phyloP scores from a whole-genome alignment of 2,797 vertebrate genomes.

The Erethizon dorsatum region DNA sequence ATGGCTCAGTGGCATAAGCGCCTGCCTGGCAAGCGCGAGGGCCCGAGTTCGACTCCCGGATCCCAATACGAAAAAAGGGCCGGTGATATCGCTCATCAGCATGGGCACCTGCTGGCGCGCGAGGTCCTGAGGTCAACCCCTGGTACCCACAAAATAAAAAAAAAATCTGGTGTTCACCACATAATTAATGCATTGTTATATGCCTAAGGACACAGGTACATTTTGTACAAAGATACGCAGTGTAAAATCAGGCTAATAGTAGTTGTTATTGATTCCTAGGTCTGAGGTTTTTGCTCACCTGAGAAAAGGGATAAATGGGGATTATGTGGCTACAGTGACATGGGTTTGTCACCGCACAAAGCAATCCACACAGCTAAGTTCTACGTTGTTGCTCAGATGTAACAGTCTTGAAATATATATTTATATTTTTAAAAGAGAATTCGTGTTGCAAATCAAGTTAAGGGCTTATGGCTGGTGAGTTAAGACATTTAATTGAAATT shows the following conservation, averaged over 20 bases:
- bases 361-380: neutral
- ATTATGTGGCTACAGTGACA: neutral
- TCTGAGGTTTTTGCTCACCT: neutral
- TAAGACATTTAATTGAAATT: conserved; percentile 69
- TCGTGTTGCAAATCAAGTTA: conserved; percentile 15
- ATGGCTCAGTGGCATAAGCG: too few species aligned
- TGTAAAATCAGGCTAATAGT: neutral
- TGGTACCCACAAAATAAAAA: too few species aligned
- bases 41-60: too few species aligned
- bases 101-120: too few species aligned
- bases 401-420: neutral
- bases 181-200: neutral
- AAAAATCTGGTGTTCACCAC: neutral
- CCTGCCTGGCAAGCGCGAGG: too few species aligned
- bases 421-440: neutral
- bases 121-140: too few species aligned
- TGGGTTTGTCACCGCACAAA: neutral
- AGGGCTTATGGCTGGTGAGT: conserved; percentile 2
- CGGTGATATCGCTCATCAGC: too few species aligned
- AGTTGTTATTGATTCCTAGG: neutral
- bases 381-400: neutral
- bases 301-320: neutral
- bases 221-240: neutral
- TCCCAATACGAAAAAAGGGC: too few species aligned
- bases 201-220: neutral